A percentile compares a stretch with the other conserved stretches of the same genome.
phyloP scores from a whole-genome alignment of 2,888 invertebrate species.

The Deilephila porcellus region DNA sequence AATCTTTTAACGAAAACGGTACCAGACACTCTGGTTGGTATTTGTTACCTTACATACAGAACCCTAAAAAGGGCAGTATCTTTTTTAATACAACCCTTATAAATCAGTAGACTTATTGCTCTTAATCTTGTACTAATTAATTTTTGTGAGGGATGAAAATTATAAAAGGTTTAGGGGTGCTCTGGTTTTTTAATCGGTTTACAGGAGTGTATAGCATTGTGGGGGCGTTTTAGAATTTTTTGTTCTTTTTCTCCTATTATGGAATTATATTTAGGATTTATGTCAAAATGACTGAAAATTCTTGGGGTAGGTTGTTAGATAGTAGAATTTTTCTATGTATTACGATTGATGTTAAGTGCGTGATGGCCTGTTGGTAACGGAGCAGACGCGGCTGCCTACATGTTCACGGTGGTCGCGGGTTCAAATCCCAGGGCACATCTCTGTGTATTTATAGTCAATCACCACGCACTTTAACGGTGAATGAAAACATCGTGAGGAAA shows the following conservation, averaged over 20 bases:
- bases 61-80: constrained; percentile 53
- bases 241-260: background rate
- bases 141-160: constrained; percentile 55
- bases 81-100: constrained; percentile 51
- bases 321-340: too few species aligned
- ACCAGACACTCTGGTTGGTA: too few species aligned
- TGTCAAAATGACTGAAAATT: background rate
- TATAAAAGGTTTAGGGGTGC: constrained; percentile 41
- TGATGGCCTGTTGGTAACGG: too few species aligned
- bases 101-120: constrained; percentile 62
- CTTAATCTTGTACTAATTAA: constrained; percentile 64
- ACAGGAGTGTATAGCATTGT: background rate
- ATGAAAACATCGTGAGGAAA: too few species aligned
- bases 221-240: background rate
- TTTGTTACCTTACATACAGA: constrained; percentile 28
- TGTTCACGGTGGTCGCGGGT: too few species aligned
- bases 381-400: too few species aligned
- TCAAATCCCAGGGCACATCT: too few species aligned
- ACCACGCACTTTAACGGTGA: too few species aligned
- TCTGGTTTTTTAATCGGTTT: background rate
- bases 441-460: too few species aligned
- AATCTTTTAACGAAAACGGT: too few species aligned
- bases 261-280: background rate
- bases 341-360: too few species aligned
- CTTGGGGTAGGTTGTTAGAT: too few species aligned